These are phyloP conservation scores for Caenorhabditis sp. DNA, from an alignment of 2,888 invertebrate species.

Conservation along the genomic window DNA sequence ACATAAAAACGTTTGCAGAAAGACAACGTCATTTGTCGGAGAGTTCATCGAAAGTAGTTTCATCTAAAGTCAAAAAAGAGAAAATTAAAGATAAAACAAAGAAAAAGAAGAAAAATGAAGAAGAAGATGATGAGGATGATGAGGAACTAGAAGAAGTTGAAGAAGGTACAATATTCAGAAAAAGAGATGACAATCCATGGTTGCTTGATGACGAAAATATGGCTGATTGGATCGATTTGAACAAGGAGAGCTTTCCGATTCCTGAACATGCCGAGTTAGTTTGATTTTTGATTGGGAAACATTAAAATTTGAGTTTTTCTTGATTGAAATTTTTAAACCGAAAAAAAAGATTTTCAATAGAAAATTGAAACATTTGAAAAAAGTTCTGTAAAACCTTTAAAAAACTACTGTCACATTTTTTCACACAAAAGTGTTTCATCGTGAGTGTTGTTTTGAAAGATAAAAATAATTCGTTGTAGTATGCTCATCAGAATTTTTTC, in stretches of 20 bases:
- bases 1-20: too few species aligned
- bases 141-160: not conserved
- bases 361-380: too few species aligned
- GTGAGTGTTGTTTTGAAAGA: too few species aligned
- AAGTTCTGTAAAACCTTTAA: too few species aligned
- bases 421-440: too few species aligned
- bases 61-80: not conserved
- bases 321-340: too few species aligned
- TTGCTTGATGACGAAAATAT: constrained; percentile 20
- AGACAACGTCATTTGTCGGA: not conserved
- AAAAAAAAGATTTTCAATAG: too few species aligned
- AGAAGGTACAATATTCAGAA: constrained; percentile 1
- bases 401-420: too few species aligned
- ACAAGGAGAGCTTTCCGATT: not conserved
- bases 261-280: not conserved
- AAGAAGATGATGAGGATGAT: not conserved
- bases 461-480: too few species aligned
- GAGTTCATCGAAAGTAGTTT: not conserved
- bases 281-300: not conserved
- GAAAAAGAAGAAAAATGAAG: not conserved
- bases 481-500: too few species aligned
- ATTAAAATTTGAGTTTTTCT: too few species aligned
- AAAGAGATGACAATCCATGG: constrained; percentile 24
- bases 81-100: not conserved
- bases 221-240: constrained; percentile 4